Conservation (phyloP, 2,888 invertebrate species). For the Diachrysia chrysitis region DNA sequence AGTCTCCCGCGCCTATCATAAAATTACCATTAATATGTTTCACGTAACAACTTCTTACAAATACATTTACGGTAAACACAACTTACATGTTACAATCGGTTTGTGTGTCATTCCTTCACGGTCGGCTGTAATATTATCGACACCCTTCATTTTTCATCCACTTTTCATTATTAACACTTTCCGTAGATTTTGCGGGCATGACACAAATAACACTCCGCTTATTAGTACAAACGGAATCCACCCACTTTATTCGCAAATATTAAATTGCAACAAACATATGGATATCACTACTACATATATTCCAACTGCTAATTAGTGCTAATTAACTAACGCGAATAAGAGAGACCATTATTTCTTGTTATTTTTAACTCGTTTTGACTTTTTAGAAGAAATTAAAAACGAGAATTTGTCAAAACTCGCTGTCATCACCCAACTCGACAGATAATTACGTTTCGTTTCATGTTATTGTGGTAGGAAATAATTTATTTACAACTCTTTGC, state of each 20-base stretch:
- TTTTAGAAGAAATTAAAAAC: conserved; percentile 68
- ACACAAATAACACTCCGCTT: conserved; percentile 78
- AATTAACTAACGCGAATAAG: conserved; percentile 35
- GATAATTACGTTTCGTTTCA: conserved; percentile 64
- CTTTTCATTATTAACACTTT: conserved; percentile 80
- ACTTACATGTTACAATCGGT: conserved; percentile 93
- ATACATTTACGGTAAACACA: conserved; percentile 24
- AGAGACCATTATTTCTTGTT: conserved; percentile 47
- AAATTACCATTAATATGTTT: conserved; percentile 38
- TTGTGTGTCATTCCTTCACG: conserved; percentile 91
- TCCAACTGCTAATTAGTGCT: conserved; percentile 32
- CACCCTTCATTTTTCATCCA: conserved; percentile 89
- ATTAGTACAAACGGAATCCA: conserved; percentile 73
- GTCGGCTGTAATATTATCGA: conserved; percentile 83
- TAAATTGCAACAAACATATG: conserved; percentile 40
- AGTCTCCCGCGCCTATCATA: conserved; percentile 94
- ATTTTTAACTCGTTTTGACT: conserved; percentile 64
- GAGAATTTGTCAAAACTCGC: conserved; percentile 76
- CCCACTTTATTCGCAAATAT: conserved; percentile 77
- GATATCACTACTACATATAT: conserved; percentile 20
- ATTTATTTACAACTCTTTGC: background rate
- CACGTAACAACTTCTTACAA: conserved; percentile 22
- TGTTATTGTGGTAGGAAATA: conserved; percentile 20
- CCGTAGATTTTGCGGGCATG: conserved; percentile 79
- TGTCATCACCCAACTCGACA: conserved; percentile 80